phyloP scores from a whole-genome alignment of 2,888 invertebrate species.

The Drosophila mayaguana region DNA sequence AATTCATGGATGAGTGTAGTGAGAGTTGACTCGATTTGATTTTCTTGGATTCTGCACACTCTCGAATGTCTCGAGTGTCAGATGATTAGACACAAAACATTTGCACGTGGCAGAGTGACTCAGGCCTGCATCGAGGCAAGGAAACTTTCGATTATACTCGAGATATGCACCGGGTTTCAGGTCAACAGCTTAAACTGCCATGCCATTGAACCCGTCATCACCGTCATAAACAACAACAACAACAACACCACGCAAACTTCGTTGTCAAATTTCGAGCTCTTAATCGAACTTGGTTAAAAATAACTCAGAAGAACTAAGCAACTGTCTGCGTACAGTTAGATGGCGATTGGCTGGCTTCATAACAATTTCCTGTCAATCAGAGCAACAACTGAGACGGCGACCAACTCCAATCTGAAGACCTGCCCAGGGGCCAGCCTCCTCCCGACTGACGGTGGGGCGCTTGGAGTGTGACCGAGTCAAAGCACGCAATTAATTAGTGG shows the following conservation, averaged over 20 bases:
- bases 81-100: constrained; percentile 68
- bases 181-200: constrained; percentile 52
- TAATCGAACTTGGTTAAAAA: constrained; percentile 53
- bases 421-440: constrained; percentile 21
- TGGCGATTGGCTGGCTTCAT: constrained; percentile 54
- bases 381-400: constrained; percentile 49
- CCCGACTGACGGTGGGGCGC: constrained; percentile 25
- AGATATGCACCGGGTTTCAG: constrained; percentile 24
- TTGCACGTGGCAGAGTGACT: constrained; percentile 40
- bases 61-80: constrained; percentile 68
- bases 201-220: constrained; percentile 60
- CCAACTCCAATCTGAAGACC: constrained; percentile 29
- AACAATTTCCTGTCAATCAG: constrained; percentile 76
- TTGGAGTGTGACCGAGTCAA: constrained; percentile 52
- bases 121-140: constrained; percentile 34
- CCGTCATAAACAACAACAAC: constrained; percentile 13
- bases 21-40: constrained; percentile 67
- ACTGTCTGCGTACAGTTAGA: constrained; percentile 49
- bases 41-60: constrained; percentile 56
- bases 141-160: constrained; percentile 71
- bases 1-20: constrained; percentile 42
- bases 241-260: constrained; percentile 3
- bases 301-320: constrained; percentile 23
- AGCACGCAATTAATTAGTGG: constrained; percentile 74
- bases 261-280: constrained; percentile 45